Evolutionary conservation across 2,888 invertebrate genomes (phyloP), one percentile per base, ranked within the genome.

Genomic region (Metopia argyrocephala): DNA sequence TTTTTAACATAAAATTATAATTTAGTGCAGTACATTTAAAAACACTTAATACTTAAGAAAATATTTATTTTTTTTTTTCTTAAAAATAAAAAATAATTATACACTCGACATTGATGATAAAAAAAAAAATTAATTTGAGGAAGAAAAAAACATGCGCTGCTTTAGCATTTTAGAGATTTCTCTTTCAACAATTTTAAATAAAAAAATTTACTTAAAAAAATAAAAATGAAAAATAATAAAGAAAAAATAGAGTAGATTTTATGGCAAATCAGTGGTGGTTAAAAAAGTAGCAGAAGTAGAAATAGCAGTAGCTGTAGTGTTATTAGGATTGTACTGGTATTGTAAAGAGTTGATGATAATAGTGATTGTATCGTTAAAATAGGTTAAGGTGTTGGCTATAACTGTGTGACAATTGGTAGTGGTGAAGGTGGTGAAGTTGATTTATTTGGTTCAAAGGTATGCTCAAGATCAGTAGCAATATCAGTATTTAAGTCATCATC

Each of bases 1-100:
- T 62, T 66, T 54, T 66, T 54, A 9, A 68, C 27, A 52, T 46
- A 62, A 9, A 48, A 18, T 48, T 18, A 18, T 48, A 18, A 20
- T 48, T 25, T 23, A 6, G 76, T 76, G 76, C 76, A 69, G 7
- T 23, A 70, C 71, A 71, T 66, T 71, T 46, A 71, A 61, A 54
- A 61, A 56, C 62, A 69, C 69, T 56, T 76, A 74, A 50, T 12
- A 38, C 12, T 21, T 12, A 9, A 20, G 45, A 45, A 9, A 21
- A n/a, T 21, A 9, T 45, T 18, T 25, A 25, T 62, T 31, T 31
- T 31, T 31, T 31, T 31, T 31, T 31, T 31, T 12, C 7, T 31
- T 38, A 38, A 18, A 65, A 25, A 27, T 59, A 45, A 46, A 38
- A 61, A 18, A 66, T 25, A 31, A 2, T 9, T 48, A 21, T 18